Base-by-base conservation (phyloP, 2,888 invertebrate species). In the Diplolepis rosae region DNA sequence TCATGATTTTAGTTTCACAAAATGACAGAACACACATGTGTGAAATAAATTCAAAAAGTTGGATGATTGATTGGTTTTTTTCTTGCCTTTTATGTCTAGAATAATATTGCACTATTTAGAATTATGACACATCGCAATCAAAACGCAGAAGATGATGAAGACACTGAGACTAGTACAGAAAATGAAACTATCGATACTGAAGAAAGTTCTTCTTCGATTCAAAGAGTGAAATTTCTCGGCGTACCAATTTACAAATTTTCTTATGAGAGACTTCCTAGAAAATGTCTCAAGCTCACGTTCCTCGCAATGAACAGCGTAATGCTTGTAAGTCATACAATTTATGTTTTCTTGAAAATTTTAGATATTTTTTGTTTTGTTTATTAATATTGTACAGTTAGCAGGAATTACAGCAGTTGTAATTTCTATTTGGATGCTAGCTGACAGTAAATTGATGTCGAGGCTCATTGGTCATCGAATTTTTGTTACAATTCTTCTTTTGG, bases 371-470 rank as follows among this genome's bases (percentile, higher is more conserved):
- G 32, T 32, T 9, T 48, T 4, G 9, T 22, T 5, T 39, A 18
- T 15, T 2, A 27, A 28, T 56, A 5, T 4, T 18, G 9, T 54
- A 28, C 52, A 85, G 85, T 73, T 85, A 56, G 78, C 83, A 69
- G 85, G 85, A 27, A 77, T 82, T 24, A 74, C 76, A 11, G 80
- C 80, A 1, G 50, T 79, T 1, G 75, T 81, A 65, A 79, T 76
- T 52, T 83, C 83, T 2, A 68, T 77, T 18, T 85, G 83, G 84
- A 80, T 80, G 77, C 51, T 85, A 22, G 69, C 78, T 0, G 82
- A 83, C 56, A 72, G 65, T 13, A 78, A 79, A 73, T 74, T 85
- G n/a, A n/a, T n/a, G n/a, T n/a, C n/a, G n/a, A n/a, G n/a, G 32
- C 69, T 85, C 1, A 69, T 81, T 4, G 83, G 83, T 6, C 83